Base-by-base conservation (phyloP, 2,888 invertebrate genomes). In the Dorcus hopei region DNA sequence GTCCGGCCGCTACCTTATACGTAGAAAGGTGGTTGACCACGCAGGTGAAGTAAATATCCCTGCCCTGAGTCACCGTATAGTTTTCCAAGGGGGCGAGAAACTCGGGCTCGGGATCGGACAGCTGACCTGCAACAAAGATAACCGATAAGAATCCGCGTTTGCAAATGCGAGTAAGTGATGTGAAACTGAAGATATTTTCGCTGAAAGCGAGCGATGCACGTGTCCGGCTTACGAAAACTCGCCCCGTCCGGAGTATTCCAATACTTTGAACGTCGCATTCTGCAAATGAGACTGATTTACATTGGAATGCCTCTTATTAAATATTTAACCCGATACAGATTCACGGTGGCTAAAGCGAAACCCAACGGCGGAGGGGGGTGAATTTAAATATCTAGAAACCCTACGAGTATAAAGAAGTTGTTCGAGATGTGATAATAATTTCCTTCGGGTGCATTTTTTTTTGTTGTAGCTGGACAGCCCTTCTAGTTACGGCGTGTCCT, bases 31-130 rank as follows among this genome's bases (percentile, higher is more conserved):
- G 90, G 80, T 93, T 93, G 74, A 95, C 94, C 69, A 93, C 89
- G 76, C 95, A 95, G 52, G 93, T 93, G 80, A 95, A 93, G 75
- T 87, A 88, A 58, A 93, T 88, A 77, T 95, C 93, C 54, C 94
- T 83, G 57, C 95, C 94, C 79, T 91, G 91, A 54, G 90, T 88
- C 60, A 93, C 91, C 43, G 93, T 94, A 75, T 91, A 87, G 79
- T 95, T 95, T 74, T 91, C 90, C 74, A 95, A 80, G 56, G 90
- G 89, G 67, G 89, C 89, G 70, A 93, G 83, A 79, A 95, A 95
- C 77, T 90, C 89, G 3, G 95, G 94, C 71, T 85, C 87, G 54
- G 83, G 83, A 65, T 82, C 82, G 64, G 85, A 85, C 80, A 85
- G 86, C 80, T 90, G 89, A 80, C 88, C 90, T 90, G 79, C 38